These are phyloP conservation scores for Colinus virginianus DNA, from an alignment of 2,113 vertebrate species.

Conservation along the genomic window DNA sequence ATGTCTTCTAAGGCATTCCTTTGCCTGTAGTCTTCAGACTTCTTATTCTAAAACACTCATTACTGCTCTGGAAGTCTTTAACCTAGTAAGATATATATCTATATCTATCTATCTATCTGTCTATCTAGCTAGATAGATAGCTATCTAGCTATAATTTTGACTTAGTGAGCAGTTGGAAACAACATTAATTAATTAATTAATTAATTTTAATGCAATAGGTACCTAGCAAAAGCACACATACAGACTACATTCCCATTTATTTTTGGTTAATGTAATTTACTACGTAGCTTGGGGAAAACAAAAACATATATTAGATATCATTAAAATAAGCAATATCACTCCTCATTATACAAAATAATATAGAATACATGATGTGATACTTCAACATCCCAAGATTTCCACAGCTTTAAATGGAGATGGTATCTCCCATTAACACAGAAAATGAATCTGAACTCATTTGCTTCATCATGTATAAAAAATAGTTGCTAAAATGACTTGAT, in stretches of 20 bases:
- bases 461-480: background rate
- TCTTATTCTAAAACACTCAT: background rate
- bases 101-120: too few relatives aligned
- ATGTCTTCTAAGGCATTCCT: background rate
- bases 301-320: background rate
- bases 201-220: background rate
- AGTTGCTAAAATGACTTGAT: background rate
- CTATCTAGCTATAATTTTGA: background rate
- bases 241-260: rapidly evolving
- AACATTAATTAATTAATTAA: too few relatives aligned
- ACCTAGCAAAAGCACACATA: background rate
- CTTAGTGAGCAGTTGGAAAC: background rate
- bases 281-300: background rate
- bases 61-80: background rate
- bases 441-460: background rate
- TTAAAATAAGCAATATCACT: background rate
- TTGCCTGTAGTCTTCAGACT: background rate
- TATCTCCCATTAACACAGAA: background rate
- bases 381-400: background rate
- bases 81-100: background rate
- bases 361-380: background rate
- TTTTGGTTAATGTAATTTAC: background rate
- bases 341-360: background rate
- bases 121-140: too few relatives aligned
- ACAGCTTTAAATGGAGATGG: background rate